Evolutionary conservation across 2,113 vertebrate species (phyloP).

Genomic region (Ornithorhynchus anatinus): DNA sequence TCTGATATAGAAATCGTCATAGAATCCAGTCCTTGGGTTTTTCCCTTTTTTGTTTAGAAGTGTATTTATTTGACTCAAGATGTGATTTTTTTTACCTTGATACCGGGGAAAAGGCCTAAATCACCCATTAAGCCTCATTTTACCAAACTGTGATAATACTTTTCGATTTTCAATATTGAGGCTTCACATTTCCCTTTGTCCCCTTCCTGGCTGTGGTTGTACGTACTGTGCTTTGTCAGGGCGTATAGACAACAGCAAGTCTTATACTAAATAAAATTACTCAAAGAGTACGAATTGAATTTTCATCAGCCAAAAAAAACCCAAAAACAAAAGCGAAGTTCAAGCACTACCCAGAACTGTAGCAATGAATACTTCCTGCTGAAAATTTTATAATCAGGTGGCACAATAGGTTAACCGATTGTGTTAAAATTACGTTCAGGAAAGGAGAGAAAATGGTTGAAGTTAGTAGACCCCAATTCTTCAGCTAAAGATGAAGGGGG

Average conservation of each 20-base stretch:
- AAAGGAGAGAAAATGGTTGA: not conserved
- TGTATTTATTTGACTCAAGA: not conserved
- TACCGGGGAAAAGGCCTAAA: not conserved
- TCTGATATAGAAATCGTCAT: no score
- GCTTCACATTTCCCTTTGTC: conserved; percentile 42
- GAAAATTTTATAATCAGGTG: not conserved
- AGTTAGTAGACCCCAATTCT: no score
- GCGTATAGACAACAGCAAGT: conserved; percentile 49
- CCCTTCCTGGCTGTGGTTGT: conserved; percentile 57
- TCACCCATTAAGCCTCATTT: conserved; percentile 25
- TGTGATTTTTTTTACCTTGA: not conserved
- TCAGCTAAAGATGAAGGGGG: no score
- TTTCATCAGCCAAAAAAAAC: conserved; percentile 61
- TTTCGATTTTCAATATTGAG: conserved; percentile 54
- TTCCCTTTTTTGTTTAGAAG: no score
- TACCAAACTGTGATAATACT: conserved; percentile 52
- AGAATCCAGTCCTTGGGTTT: no score
- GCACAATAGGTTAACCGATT: not conserved
- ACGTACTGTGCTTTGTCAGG: conserved; percentile 57
- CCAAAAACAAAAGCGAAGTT: conserved; percentile 29
- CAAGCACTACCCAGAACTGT: conserved; percentile 31
- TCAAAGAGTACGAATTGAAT: conserved; percentile 47
- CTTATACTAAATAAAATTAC: conserved; percentile 59
- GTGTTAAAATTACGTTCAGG: not conserved
- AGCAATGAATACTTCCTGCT: conserved; percentile 25